Evolutionary conservation across 1,140 invertebrate genomes (phyloP), one percentile per base, ranked within the genome.

Genomic region (Lerema accius): DNA sequence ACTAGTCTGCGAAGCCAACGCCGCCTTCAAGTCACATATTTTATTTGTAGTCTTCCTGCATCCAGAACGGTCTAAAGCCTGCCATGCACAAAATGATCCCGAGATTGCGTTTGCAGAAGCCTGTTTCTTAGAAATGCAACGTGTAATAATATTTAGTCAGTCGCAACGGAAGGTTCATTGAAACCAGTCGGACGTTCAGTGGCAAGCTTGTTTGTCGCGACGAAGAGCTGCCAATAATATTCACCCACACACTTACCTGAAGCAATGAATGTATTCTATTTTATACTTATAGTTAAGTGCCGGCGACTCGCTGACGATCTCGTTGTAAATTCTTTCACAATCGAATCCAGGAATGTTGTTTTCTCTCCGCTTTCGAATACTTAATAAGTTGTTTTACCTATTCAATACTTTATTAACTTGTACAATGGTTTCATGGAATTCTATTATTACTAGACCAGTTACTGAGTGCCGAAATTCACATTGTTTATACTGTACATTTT

Each of bases 21-120:
- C 80, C 87, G 87, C 84, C 83, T 86, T 84, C 82, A 72, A 90
- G 86, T 89, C 88, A 90, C 86, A 90, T 90, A 89, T 90, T 90
- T 90, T 90, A 90, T 90, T 90, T 90, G 88, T 75, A 89, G 79
- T 82, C 84, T 90, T 84, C 88, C 85, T 88, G 84, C 80, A 90
- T 88, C 84, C 80, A 82, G 83, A 82, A 79, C 67, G 86, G 76
- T 74, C 72, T 83, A 85, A 87, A 79, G 86, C 78, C 56, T 71
- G 48, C 82, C 69, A 85, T 80, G 72, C 71, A 86, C 78, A 71
- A 51, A 71, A 68, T 67, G 66, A 63, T 61, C 49, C 43, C 19
- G 42, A 70, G 32, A 63, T 70, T 56, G 19, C 48, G 42, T 56
- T 58, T 62, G 43, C 58, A 48, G 46, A 39, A 61, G 58, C 23